Base-by-base conservation (phyloP, 1,140 invertebrate genomes). In the Cylas formicarius region DNA sequence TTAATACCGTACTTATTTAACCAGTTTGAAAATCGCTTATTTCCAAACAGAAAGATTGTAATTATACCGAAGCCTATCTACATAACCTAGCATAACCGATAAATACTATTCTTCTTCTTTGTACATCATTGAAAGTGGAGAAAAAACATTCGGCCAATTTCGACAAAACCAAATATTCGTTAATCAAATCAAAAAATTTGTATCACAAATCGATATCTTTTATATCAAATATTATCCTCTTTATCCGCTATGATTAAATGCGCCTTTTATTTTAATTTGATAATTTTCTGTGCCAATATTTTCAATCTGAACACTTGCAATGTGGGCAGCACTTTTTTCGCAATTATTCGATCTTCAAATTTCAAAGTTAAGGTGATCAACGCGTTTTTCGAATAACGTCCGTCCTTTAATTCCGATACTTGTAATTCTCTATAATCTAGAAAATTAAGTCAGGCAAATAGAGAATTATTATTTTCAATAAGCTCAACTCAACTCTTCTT, bases 231-330 rank as follows among this genome's bases (percentile, higher is more conserved):
- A 21, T 78, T 74, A 48, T 81, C 62, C 76, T 67, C 64, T 46
- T 70, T 66, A 54, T 73, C 72, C 23, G 70, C 56, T 49, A 76
- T 67, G 44, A 67, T 69, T 13, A 78, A 61, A 4, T 58, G 65
- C 0, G 72, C 72, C 13, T 62, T 59, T 14, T 56, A 62, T 47
- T 68, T 59, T 14, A 73, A 66, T 59, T 74, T 72, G 55, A 84
- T 88, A 34, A 86, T 61, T 62, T 80, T 74, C 57, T 84, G 78
- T 2, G 76, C 72, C 42, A 90, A 64, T 54, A 78, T 77, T 50
- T 80, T 78, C 33, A 94, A 67, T 67, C 90, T 89, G 62, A 88
- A 83, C 21, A 93, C 79, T 16, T 78, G 76, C 77, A 92, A 90
- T 38, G 82, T 80, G 3, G 75, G 77, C 38, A 83, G 72, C 54